Evolutionary conservation across 1,140 invertebrate species (phyloP).

Genomic region (Calycopis cecrops): DNA sequence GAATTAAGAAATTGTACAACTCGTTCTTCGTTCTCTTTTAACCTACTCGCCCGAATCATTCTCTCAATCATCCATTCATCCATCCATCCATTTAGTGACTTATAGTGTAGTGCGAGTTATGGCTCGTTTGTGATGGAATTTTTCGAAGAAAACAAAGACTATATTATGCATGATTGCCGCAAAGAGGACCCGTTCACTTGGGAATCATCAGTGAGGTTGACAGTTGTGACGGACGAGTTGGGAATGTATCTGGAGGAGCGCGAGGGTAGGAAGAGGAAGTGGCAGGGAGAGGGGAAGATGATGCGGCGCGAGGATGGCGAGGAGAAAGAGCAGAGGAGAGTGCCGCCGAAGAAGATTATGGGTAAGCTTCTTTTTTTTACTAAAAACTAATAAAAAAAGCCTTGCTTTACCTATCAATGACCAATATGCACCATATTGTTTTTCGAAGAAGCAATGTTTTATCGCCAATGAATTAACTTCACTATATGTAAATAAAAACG

Average conservation of each 20-base stretch:
- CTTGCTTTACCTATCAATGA: no score
- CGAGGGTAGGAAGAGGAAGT: slow-evolving; percentile 56
- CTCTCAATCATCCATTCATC: slow-evolving; percentile 36
- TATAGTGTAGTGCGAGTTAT: slow-evolving; percentile 46
- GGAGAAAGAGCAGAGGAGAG: slow-evolving; percentile 55
- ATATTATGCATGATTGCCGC: slow-evolving; percentile 56
- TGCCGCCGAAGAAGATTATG: slow-evolving; percentile 64
- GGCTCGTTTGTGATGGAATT: slow-evolving; percentile 59
- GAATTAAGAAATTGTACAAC: slow-evolving; percentile 89
- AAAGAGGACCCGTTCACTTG: slow-evolving; percentile 52
- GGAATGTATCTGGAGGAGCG: slow-evolving; percentile 60
- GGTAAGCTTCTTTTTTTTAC: slow-evolving; percentile 32
- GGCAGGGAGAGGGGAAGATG: slow-evolving; percentile 53
- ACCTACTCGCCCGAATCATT: slow-evolving; percentile 48
- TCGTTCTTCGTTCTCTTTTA: slow-evolving; percentile 90
- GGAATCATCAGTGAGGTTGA: slow-evolving; percentile 55
- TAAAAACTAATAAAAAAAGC: no score
- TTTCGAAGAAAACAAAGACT: slow-evolving; percentile 44
- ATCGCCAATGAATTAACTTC: no score
- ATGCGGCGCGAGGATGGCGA: slow-evolving; percentile 49
- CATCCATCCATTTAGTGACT: slow-evolving; percentile 57
- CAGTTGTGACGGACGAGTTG: slow-evolving; percentile 53
- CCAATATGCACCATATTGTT: no score
- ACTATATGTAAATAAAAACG: no score
- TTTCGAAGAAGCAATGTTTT: no score